phyloP scores from a whole-genome alignment of 2,113 vertebrate species.

The Dinomys branickii region DNA sequence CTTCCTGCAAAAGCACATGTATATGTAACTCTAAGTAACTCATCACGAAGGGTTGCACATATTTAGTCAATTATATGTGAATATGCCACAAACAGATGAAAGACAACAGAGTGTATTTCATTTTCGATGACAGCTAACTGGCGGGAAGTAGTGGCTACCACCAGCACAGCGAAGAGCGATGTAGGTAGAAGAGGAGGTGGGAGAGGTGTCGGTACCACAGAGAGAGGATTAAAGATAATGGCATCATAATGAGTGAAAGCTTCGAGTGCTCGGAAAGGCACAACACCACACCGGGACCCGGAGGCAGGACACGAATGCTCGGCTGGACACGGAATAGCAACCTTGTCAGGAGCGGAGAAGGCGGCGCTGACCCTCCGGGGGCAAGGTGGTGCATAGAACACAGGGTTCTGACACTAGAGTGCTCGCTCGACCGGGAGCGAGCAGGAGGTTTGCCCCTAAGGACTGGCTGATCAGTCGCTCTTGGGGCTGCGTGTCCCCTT shows the following conservation, averaged over 20 bases:
- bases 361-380: slow-evolving; percentile 81
- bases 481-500: slow-evolving; percentile 86
- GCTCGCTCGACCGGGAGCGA: slow-evolving; percentile 86
- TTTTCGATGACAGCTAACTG: slow-evolving; percentile 61
- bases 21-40: slow-evolving; percentile 13
- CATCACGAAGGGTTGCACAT: slow-evolving; percentile 54
- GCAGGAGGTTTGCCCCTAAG: slow-evolving; percentile 83
- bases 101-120: slow-evolving; percentile 79
- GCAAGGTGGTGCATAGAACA: slow-evolving; percentile 83
- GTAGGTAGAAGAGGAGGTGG: slow-evolving; percentile 64
- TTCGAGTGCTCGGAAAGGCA: slow-evolving; percentile 77
- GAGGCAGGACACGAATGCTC: slow-evolving; percentile 83
- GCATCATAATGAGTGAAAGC: slow-evolving; percentile 78
- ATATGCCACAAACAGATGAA: slow-evolving; percentile 84
- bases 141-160: slow-evolving; percentile 61
- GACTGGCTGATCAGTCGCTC: slow-evolving; percentile 84
- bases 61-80: slow-evolving; percentile 71
- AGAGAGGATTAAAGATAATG: slow-evolving; percentile 65
- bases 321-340: slow-evolving; percentile 83
- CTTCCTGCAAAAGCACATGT: neutral
- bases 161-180: slow-evolving; percentile 78
- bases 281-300: slow-evolving; percentile 83
- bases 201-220: slow-evolving; percentile 75
- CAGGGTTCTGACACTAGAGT: slow-evolving; percentile 83
- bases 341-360: slow-evolving; percentile 87